Percentiles rank a stretch among this genome's conserved stretches.
These are phyloP conservation scores for Neoaliturus tenellus DNA, from an alignment of 2,888 invertebrate species.

Conservation along the genomic window DNA sequence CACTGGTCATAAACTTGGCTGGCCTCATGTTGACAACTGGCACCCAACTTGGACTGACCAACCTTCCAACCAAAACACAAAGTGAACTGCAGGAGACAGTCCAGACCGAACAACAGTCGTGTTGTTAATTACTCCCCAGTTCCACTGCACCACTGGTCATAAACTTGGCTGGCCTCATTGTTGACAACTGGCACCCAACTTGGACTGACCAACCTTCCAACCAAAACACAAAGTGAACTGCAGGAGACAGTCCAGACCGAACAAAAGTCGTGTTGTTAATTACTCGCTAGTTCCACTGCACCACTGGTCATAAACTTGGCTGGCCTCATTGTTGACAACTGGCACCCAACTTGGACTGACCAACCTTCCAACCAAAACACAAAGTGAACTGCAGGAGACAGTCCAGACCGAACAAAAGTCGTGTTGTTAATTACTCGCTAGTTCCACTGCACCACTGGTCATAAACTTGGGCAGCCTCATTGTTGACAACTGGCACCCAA, in stretches of 20 bases:
- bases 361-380: neutral
- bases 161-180: constrained; percentile 12
- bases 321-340: constrained; percentile 14
- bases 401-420: neutral
- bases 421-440: neutral
- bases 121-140: neutral
- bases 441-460: neutral
- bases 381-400: neutral
- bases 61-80: no score
- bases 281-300: neutral
- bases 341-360: neutral
- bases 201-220: neutral
- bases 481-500: neutral
- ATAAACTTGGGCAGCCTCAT: constrained; percentile 3
- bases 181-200: neutral
- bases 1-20: no score
- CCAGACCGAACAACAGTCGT: neutral
- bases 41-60: no score
- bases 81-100: neutral
- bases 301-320: neutral
- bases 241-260: neutral
- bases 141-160: neutral
- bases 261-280: neutral
- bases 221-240: no score
- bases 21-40: no score